phyloP scores from a whole-genome alignment of 1,140 invertebrate species.

The Drosophila sechellia region DNA sequence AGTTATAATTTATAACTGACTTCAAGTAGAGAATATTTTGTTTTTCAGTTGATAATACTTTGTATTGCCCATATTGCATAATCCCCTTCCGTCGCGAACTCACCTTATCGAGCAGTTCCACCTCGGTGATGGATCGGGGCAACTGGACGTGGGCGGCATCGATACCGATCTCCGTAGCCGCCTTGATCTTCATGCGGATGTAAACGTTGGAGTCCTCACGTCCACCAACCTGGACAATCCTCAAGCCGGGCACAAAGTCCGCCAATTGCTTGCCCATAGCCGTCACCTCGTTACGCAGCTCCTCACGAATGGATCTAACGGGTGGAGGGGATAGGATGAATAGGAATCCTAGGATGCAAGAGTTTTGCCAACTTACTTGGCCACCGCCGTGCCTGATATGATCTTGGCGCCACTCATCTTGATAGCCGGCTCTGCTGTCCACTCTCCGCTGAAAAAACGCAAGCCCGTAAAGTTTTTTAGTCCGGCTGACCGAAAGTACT shows the following conservation, averaged over 20 bases:
- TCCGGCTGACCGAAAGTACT: conserved; percentile 11
- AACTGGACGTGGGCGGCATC: conserved; percentile 92
- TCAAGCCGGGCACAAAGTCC: conserved; percentile 90
- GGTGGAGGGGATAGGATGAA: not conserved
- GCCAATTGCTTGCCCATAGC: conserved; percentile 86
- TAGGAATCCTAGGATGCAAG: not conserved
- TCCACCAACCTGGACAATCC: conserved; percentile 95
- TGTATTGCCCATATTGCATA: conserved; percentile 32
- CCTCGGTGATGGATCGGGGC: conserved; percentile 92
- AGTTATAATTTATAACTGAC: not conserved
- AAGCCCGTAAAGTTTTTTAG: conserved; percentile 37
- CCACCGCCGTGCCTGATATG: conserved; percentile 87
- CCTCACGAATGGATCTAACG: conserved; percentile 90
- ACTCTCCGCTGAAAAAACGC: conserved; percentile 38
- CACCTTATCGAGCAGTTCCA: conserved; percentile 88
- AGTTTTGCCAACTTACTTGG: conserved; percentile 83
- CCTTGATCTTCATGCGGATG: conserved; percentile 98
- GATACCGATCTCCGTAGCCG: conserved; percentile 96
- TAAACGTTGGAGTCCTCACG: conserved; percentile 99
- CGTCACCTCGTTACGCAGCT: conserved; percentile 89
- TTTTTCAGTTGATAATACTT: not conserved
- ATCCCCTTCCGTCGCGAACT: conserved; percentile 25
- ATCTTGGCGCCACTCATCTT: conserved; percentile 85
- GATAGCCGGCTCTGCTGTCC: conserved; percentile 20
- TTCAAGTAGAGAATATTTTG: not conserved